Evolutionary conservation across 2,797 vertebrate species (phyloP).

Genomic region (Pampus argenteus): DNA sequence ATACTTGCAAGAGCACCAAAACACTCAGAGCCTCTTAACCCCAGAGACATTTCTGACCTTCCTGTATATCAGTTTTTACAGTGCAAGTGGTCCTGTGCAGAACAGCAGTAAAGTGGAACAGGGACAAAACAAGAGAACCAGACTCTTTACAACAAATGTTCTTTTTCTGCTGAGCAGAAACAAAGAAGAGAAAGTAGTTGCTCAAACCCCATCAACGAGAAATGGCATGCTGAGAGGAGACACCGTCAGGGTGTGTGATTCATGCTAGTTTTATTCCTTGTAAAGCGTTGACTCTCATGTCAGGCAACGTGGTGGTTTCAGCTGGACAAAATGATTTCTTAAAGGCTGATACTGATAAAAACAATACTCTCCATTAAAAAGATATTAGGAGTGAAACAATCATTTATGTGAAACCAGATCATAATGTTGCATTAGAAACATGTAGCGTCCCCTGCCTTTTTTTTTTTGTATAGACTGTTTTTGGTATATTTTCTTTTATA

Average conservation of each 20-base stretch:
- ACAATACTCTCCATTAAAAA: neutral
- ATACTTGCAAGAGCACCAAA: slow-evolving; percentile 14
- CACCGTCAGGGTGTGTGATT: slow-evolving; percentile 22
- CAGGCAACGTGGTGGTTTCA: neutral
- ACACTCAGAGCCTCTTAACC: slow-evolving; percentile 44
- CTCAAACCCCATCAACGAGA: slow-evolving; percentile 16
- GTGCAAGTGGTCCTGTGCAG: slow-evolving; percentile 51
- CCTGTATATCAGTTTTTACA: slow-evolving; percentile 71
- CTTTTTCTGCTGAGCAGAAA: slow-evolving; percentile 24
- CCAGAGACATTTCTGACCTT: slow-evolving; percentile 70
- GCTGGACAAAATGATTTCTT: neutral
- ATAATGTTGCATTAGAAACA: neutral
- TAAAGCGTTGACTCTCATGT: slow-evolving; percentile 25
- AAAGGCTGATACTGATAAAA: neutral
- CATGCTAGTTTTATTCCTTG: neutral
- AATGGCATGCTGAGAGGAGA: slow-evolving; percentile 15
- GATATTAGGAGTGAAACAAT: neutral
- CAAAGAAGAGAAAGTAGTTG: slow-evolving; percentile 2
- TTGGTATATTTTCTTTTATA: neutral
- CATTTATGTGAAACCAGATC: neutral
- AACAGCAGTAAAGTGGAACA: slow-evolving; percentile 67
- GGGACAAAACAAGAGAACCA: slow-evolving; percentile 37
- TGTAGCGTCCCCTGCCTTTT: neutral
- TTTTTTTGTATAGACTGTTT: neutral
- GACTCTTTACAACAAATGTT: slow-evolving; percentile 37